Percentiles rank a stretch among this genome's conserved stretches.
These are phyloP conservation scores for Andrena fulva DNA, from an alignment of 2,888 invertebrate species.

Conservation along the genomic window DNA sequence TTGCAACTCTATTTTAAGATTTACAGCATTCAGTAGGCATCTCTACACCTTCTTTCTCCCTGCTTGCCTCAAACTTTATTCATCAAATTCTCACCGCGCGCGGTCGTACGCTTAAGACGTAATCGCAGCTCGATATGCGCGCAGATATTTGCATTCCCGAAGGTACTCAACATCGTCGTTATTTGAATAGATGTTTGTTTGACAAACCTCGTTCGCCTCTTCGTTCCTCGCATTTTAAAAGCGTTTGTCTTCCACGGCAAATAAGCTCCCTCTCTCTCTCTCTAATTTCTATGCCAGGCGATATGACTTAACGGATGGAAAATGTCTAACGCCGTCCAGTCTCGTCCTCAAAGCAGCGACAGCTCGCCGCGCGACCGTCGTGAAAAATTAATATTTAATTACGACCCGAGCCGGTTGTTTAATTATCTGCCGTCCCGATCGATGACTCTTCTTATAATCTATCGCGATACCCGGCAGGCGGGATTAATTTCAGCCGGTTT, in stretches of 20 bases:
- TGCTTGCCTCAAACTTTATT: background rate
- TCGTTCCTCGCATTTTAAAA: slow-evolving; percentile 18
- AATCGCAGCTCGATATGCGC: slow-evolving; percentile 2
- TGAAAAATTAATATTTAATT: slow-evolving; percentile 40
- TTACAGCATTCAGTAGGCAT: background rate
- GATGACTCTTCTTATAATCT: slow-evolving; percentile 24
- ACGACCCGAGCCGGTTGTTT: slow-evolving; percentile 11
- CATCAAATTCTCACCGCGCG: background rate
- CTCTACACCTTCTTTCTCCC: no score
- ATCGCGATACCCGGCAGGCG: background rate
- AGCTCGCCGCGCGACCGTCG: background rate
- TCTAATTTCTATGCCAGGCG: slow-evolving; percentile 65
- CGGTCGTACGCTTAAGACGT: background rate
- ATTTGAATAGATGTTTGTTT: slow-evolving; percentile 31
- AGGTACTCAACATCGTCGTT: background rate
- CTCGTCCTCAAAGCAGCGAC: background rate
- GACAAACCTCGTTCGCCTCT: slow-evolving; percentile 19
- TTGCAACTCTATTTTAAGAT: background rate
- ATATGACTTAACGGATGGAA: slow-evolving; percentile 51
- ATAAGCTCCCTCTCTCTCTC: background rate
- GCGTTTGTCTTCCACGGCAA: slow-evolving; percentile 42
- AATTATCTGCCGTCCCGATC: slow-evolving; percentile 37
- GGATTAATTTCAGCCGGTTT: slow-evolving; percentile 22
- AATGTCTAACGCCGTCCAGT: slow-evolving; percentile 41
- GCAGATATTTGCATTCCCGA: slow-evolving; percentile 1